Evolutionary conservation across 1,140 invertebrate genomes (phyloP).

Genomic region (Trichoplusia ni): DNA sequence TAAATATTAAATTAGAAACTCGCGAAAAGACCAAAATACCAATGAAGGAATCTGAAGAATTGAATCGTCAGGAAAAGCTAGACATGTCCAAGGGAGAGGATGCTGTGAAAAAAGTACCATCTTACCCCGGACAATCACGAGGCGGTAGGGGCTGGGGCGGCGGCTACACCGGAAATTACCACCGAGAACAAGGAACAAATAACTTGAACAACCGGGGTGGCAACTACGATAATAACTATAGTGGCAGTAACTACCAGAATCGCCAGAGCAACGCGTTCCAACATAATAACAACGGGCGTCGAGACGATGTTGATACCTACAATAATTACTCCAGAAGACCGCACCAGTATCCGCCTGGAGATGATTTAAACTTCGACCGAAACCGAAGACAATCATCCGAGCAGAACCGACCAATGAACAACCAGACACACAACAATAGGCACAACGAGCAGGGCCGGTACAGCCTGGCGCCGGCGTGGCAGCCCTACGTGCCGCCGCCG

Average conservation of each 20-base stretch:
- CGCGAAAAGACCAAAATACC: slow-evolving; percentile 29
- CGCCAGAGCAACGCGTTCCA: slow-evolving; percentile 40
- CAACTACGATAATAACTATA: slow-evolving; percentile 44
- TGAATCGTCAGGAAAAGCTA: slow-evolving; percentile 57
- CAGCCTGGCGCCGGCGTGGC: slow-evolving; percentile 44
- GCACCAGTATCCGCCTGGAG: slow-evolving; percentile 46
- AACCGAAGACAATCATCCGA: slow-evolving; percentile 40
- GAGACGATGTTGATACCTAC: slow-evolving; percentile 50
- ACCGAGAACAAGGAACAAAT: slow-evolving; percentile 70
- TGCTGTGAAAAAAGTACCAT: slow-evolving; percentile 79
- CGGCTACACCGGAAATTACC: slow-evolving; percentile 68
- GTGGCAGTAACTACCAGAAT: slow-evolving; percentile 54
- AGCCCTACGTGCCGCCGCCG: slow-evolving; percentile 47
- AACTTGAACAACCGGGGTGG: slow-evolving; percentile 56
- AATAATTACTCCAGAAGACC: slow-evolving; percentile 49
- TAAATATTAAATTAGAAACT: slow-evolving; percentile 74
- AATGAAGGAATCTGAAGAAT: slow-evolving; percentile 37
- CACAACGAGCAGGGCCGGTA: slow-evolving; percentile 45
- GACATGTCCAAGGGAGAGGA: slow-evolving; percentile 67
- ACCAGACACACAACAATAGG: slow-evolving; percentile 22
- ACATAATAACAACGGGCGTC: slow-evolving; percentile 48
- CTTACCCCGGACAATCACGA: slow-evolving; percentile 82
- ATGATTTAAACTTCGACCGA: slow-evolving; percentile 55
- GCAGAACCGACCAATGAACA: slow-evolving; percentile 40
- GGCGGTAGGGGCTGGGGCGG: slow-evolving; percentile 75